Evolutionary conservation across 2,888 invertebrate species (phyloP), one percentile per base, ranked within the genome.

Genomic region (Lepetodrilus schrolli): DNA sequence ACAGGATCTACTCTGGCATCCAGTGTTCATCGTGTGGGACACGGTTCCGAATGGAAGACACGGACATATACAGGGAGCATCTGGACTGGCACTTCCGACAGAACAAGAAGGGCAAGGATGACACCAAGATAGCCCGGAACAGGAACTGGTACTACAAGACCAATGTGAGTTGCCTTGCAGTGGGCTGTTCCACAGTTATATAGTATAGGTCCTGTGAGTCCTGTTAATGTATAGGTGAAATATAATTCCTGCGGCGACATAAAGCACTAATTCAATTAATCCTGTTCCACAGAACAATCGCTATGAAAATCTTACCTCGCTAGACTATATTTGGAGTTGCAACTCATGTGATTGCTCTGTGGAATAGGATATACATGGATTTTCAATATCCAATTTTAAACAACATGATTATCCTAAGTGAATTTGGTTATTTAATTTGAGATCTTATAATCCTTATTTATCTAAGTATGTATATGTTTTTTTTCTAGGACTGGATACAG

Each of bases 21-120:
- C 98, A 98, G 89, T 99, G 99, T 92, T 95, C 96, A 80, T 96
- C 96, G 70, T 99, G 99, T 91, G 99, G 99, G 37, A 94, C 96
- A 76, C 93, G 98, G 58, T 98, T 99, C 91, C 95, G 96, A 13
- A 95, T 96, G 0, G 96, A 96, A 48, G 86, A 87, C 30, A 91
- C 95, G 7, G 95, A 95, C 81, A 94, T 95, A 78, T 99, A 98
- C 91, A 87, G 91, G 85, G 96, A 96, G 89, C 99, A 99, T 92
- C 93, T 99, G 76, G 99, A 99, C 92, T 99, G 99, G 98, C 99
- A 99, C 92, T 99, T 99, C 92, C 75, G 88, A 23, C 96, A 96
- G 91, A 99, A 99, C 92, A 92, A 96, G 1, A 93, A 95, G 72
- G 96, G 96, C 84, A 94, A 96, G 80, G 96, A 96, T 88, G 95